These are phyloP conservation scores for Trachymyrmex cornetzi DNA, from an alignment of 1,140 invertebrate genomes.

Conservation along the genomic window DNA sequence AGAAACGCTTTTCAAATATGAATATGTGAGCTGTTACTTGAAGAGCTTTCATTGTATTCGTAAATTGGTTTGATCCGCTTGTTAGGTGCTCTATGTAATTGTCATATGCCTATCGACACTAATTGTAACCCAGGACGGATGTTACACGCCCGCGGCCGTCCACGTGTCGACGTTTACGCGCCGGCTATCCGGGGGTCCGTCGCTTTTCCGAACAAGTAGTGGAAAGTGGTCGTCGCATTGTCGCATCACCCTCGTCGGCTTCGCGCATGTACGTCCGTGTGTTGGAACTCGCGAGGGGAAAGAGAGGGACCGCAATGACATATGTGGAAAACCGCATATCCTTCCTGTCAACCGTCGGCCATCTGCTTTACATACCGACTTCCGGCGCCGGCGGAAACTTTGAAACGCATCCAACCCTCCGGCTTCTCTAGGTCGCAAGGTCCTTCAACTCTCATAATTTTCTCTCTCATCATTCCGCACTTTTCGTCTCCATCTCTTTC, in stretches of 20 bases:
- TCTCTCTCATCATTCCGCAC: not conserved
- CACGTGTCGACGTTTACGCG: slow-evolving; percentile 19
- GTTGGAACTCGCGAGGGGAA: not conserved
- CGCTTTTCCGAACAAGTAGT: slow-evolving; percentile 28
- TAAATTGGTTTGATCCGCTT: slow-evolving; percentile 1
- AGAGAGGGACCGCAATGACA: slow-evolving; percentile 52
- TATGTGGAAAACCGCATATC: slow-evolving; percentile 80
- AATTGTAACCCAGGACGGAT: not conserved
- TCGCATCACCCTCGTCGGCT: not conserved
- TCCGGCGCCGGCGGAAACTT: slow-evolving; percentile 57
- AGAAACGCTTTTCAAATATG: no score
- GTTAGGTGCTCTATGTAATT: slow-evolving; percentile 8
- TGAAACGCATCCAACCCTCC: slow-evolving; percentile 5
- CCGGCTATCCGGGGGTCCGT: not conserved
- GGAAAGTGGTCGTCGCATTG: slow-evolving; percentile 51
- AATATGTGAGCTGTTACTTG: not conserved
- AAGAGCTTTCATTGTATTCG: not conserved
- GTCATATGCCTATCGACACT: not conserved
- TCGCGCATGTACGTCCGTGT: slow-evolving; percentile 12
- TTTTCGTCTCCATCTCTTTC: not conserved
- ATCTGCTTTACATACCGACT: slow-evolving; percentile 74
- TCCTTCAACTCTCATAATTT: slow-evolving; percentile 11
- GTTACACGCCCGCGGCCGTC: not conserved
- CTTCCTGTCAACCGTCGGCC: slow-evolving; percentile 77
- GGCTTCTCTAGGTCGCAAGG: slow-evolving; percentile 15